Evolutionary conservation across 2,797 vertebrate species (phyloP).

Genomic region (Antrozous pallidus): DNA sequence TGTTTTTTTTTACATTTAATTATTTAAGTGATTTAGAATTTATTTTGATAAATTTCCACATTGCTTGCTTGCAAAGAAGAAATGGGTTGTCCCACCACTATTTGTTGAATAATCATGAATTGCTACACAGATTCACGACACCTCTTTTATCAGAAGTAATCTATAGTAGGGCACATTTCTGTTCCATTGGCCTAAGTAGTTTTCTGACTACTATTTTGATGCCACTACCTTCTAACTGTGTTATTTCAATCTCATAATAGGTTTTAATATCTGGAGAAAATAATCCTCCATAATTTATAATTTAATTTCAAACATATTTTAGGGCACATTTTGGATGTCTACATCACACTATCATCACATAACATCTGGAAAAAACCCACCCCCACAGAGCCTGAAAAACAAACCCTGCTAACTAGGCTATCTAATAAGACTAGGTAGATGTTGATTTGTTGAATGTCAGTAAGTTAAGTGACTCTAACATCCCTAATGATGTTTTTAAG

Average conservation of each 20-base stretch:
- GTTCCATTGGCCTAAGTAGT: neutral
- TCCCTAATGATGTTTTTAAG: neutral
- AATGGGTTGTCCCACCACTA: neutral
- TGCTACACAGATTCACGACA: neutral
- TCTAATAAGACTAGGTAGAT: neutral
- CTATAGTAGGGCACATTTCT: slow-evolving; percentile 25
- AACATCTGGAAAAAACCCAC: neutral
- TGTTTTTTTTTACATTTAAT: neutral
- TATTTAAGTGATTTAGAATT: slow-evolving; percentile 34
- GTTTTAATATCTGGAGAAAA: neutral
- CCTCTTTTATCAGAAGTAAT: neutral
- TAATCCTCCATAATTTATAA: neutral
- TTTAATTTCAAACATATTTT: slow-evolving; percentile 36
- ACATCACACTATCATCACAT: neutral
- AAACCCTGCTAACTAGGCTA: neutral
- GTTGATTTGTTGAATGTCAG: neutral
- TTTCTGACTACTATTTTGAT: slow-evolving; percentile 26
- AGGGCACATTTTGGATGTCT: neutral
- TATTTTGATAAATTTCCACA: slow-evolving; percentile 11
- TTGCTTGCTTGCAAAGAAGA: slow-evolving; percentile 25
- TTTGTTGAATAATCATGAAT: slow-evolving; percentile 46
- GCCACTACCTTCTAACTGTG: neutral
- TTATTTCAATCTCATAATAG: neutral
- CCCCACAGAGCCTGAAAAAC: neutral
- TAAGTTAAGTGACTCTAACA: neutral